Evolutionary conservation across 2,797 vertebrate species (phyloP).

Genomic region (Spinus pinus): DNA sequence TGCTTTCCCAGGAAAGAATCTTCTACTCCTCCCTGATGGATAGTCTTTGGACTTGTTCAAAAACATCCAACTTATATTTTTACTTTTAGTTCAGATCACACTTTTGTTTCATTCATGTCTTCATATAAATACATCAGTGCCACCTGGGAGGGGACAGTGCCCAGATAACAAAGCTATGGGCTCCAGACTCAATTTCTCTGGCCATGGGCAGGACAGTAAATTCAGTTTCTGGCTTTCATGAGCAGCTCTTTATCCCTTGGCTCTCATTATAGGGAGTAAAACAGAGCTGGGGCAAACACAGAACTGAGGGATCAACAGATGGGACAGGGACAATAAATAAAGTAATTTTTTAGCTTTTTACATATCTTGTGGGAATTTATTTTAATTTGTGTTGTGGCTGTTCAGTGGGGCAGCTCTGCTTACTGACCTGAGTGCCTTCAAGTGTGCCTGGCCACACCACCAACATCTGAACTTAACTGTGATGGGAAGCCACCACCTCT

Average conservation of each 20-base stretch:
- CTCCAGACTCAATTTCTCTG: background rate
- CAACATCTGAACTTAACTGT: background rate
- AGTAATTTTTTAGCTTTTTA: background rate
- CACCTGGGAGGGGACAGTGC: background rate
- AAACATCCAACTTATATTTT: background rate
- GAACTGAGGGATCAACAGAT: fast-evolving
- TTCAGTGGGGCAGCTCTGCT: background rate
- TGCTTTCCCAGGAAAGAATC: background rate
- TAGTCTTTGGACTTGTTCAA: background rate
- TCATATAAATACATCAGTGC: background rate
- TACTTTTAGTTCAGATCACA: background rate
- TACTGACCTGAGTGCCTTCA: background rate
- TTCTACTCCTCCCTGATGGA: background rate
- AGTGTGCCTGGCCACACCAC: background rate
- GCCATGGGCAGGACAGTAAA: background rate
- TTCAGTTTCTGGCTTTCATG: background rate
- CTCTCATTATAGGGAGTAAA: background rate
- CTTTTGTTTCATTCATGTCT: background rate
- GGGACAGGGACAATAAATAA: background rate
- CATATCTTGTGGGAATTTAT: background rate
- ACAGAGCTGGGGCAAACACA: background rate
- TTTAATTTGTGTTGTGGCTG: background rate
- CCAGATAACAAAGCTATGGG: background rate
- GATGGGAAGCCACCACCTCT: background rate
- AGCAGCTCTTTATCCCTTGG: background rate